Percentiles rank a stretch among this genome's conserved stretches.
phyloP scores from a whole-genome alignment of 1,140 invertebrate species.

The Camponotus floridanus region DNA sequence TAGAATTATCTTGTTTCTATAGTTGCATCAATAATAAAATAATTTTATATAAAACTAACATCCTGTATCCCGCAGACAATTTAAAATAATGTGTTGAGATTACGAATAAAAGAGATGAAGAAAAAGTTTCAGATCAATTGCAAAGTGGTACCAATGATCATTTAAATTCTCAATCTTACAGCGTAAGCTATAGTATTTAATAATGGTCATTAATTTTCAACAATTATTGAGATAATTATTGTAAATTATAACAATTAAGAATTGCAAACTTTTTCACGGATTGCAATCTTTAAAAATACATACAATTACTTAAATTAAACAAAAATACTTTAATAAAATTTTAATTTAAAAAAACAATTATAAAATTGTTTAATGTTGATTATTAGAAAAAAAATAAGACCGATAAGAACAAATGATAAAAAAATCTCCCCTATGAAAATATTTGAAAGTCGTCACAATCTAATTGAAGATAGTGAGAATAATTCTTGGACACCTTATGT shows the following conservation, averaged over 20 bases:
- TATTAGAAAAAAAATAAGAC: not conserved
- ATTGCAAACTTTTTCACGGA: not conserved
- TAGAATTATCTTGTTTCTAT: too few species aligned
- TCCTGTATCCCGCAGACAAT: too few species aligned
- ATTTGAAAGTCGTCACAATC: not conserved
- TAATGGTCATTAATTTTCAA: not conserved
- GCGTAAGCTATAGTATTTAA: too few species aligned
- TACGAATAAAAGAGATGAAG: too few species aligned
- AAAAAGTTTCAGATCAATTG: too few species aligned
- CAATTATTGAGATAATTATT: not conserved
- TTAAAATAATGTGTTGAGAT: too few species aligned
- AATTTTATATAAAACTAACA: too few species aligned
- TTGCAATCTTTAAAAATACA: not conserved
- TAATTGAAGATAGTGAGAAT: not conserved
- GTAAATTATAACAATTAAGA: not conserved
- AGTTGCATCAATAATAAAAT: too few species aligned
- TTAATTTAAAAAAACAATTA: not conserved
- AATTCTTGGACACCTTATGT: constrained; percentile 33
- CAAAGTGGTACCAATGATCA: too few species aligned
- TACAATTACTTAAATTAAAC: not conserved
- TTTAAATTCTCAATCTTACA: too few species aligned
- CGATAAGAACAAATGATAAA: too few species aligned
- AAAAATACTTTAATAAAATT: not conserved
- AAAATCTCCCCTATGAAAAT: not conserved
- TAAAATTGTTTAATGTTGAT: not conserved